A percentile compares a stretch with the other conserved stretches of the same genome.
Evolutionary conservation across 92 coral and sea anemone genomes (phyloP).

Genomic region (Phenganax stokvisi): DNA sequence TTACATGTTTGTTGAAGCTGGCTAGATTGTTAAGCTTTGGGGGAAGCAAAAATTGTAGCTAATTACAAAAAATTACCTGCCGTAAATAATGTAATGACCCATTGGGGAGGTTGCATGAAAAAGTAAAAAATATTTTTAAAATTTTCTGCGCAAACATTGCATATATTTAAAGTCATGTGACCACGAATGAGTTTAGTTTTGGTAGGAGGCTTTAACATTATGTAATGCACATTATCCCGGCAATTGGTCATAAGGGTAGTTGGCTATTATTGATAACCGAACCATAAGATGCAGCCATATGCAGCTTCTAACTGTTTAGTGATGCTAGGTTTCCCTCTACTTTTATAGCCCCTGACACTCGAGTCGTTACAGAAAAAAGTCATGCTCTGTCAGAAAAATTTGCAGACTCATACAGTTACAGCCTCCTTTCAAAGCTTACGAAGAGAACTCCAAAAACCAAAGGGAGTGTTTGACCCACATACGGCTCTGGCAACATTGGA

Average conservation of each 20-base stretch:
- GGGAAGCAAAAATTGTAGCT: too few species aligned
- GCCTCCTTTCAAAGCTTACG: background rate
- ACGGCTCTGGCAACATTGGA: constrained; percentile 49
- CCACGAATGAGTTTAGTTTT: too few species aligned
- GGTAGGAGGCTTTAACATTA: too few species aligned
- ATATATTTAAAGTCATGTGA: too few species aligned
- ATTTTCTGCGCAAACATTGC: too few species aligned
- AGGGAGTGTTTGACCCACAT: constrained; percentile 39
- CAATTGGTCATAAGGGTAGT: background rate
- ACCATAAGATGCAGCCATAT: background rate
- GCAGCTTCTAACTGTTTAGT: background rate
- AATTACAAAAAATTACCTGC: too few species aligned
- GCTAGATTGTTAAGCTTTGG: too few species aligned
- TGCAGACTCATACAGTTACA: background rate
- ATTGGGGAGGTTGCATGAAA: too few species aligned
- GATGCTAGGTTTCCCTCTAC: background rate
- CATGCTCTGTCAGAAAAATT: background rate
- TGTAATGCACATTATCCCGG: too few species aligned
- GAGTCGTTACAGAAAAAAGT: background rate
- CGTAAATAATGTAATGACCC: too few species aligned
- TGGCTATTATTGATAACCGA: background rate
- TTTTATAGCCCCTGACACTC: constrained; percentile 5
- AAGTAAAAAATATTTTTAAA: too few species aligned
- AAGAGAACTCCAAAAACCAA: constrained; percentile 5
- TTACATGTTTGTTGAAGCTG: too few species aligned